Conservation (phyloP, 2,797 vertebrate genomes). For the Numenius phaeopus region DNA sequence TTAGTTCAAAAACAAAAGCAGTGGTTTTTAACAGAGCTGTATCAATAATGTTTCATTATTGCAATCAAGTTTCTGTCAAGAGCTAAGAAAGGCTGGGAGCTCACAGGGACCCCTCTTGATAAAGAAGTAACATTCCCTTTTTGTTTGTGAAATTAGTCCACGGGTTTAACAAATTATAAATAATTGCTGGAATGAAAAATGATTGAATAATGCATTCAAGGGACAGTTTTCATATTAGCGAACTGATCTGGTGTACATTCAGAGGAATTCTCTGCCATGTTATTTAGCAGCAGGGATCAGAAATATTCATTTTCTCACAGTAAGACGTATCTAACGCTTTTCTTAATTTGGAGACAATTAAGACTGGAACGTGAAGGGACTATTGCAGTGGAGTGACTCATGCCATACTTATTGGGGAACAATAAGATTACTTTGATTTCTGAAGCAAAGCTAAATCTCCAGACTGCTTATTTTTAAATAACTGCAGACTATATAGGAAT, state of each 20-base stretch:
- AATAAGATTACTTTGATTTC: constrained; percentile 66
- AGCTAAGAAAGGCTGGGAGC: background rate
- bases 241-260: constrained; percentile 38
- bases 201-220: constrained; percentile 47
- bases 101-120: background rate
- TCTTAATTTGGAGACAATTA: constrained; percentile 74
- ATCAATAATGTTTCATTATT: constrained; percentile 11
- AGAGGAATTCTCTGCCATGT: constrained; percentile 44
- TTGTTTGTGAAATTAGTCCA: constrained; percentile 44
- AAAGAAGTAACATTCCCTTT: constrained; percentile 30
- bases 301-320: constrained; percentile 67
- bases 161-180: constrained; percentile 49
- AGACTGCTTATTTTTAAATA: constrained; percentile 72
- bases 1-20: background rate
- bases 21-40: background rate
- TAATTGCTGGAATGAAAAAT: constrained; percentile 64
- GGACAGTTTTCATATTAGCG: constrained; percentile 52
- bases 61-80: constrained; percentile 42
- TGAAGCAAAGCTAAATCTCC: constrained; percentile 67
- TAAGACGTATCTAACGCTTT: constrained; percentile 63
- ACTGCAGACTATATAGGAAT: constrained; percentile 28
- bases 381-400: constrained; percentile 56
- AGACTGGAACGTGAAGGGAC: constrained; percentile 49
- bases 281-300: constrained; percentile 71
- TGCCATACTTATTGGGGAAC: constrained; percentile 50